phyloP scores from a whole-genome alignment of 2,888 invertebrate genomes.

The Trissonchulus latispiculum region DNA sequence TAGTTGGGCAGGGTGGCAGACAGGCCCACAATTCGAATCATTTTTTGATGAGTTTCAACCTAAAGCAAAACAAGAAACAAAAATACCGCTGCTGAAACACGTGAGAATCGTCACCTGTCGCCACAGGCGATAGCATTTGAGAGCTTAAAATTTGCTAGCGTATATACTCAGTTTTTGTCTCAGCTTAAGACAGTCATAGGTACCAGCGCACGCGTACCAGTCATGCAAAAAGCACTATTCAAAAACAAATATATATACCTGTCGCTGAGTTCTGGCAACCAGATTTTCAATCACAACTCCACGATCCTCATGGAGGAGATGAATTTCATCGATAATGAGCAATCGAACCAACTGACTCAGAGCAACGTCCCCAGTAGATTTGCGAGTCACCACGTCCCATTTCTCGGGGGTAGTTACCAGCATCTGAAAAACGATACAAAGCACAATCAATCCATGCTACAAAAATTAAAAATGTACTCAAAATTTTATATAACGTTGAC shows the following conservation, averaged over 20 bases:
- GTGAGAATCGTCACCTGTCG: neutral
- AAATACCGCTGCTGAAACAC: too few species aligned
- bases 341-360: conserved; percentile 79
- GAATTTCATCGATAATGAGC: conserved; percentile 91
- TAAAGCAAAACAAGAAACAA: conserved; percentile 28
- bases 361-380: conserved; percentile 69
- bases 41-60: conserved; percentile 54
- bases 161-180: too few species aligned
- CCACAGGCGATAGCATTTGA: neutral
- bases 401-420: conserved; percentile 97
- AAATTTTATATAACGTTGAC: too few species aligned
- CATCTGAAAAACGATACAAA: conserved; percentile 60
- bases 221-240: too few species aligned
- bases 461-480: too few species aligned
- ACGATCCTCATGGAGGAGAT: conserved; percentile 86
- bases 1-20: conserved; percentile 98
- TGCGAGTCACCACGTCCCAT: conserved; percentile 97
- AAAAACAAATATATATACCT: too few species aligned
- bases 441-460: too few species aligned
- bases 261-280: conserved; percentile 84
- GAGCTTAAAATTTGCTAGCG: neutral
- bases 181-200: too few species aligned
- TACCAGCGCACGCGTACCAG: too few species aligned
- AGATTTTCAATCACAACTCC: conserved; percentile 95
- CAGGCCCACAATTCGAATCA: conserved; percentile 91